These are phyloP conservation scores for Prolemur simus DNA, from an alignment of 2,113 vertebrate genomes.

Conservation along the genomic window DNA sequence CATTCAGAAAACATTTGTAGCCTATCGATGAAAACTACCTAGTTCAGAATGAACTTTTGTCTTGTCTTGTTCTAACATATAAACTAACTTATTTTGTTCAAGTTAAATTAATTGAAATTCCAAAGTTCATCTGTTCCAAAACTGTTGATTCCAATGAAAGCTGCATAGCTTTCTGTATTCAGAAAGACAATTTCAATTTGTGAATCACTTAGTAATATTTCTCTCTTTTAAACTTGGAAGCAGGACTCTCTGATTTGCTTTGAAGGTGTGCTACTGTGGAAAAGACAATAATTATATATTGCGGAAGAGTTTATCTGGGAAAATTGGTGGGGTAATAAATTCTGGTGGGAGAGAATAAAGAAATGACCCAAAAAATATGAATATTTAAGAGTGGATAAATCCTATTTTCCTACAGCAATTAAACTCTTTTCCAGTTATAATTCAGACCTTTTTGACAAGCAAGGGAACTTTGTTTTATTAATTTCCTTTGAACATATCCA, in stretches of 20 bases:
- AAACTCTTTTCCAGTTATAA: not conserved
- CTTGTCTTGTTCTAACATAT: not conserved
- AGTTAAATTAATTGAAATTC: not conserved
- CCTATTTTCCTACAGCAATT: not conserved
- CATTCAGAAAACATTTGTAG: not conserved
- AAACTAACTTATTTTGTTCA: not conserved
- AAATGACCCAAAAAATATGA: not conserved
- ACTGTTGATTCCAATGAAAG: not conserved
- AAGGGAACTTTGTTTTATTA: not conserved
- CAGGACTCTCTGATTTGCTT: not conserved
- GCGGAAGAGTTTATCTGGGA: not conserved
- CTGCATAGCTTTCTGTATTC: not conserved
- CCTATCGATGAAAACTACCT: not conserved
- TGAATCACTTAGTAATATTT: not conserved
- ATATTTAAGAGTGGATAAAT: not conserved
- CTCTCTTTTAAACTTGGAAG: not conserved
- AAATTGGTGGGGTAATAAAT: not conserved
- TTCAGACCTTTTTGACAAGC: not conserved
- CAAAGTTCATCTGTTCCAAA: not conserved
- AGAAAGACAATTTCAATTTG: not conserved
- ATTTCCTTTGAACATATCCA: not conserved
- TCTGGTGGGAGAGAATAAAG: not conserved
- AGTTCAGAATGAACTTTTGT: not conserved
- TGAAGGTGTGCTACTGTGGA: not conserved
- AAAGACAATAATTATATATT: not conserved